Percentiles rank a stretch among this genome's conserved stretches.
Evolutionary conservation across 2,797 vertebrate species (phyloP).

Genomic region (Tadarida brasiliensis): DNA sequence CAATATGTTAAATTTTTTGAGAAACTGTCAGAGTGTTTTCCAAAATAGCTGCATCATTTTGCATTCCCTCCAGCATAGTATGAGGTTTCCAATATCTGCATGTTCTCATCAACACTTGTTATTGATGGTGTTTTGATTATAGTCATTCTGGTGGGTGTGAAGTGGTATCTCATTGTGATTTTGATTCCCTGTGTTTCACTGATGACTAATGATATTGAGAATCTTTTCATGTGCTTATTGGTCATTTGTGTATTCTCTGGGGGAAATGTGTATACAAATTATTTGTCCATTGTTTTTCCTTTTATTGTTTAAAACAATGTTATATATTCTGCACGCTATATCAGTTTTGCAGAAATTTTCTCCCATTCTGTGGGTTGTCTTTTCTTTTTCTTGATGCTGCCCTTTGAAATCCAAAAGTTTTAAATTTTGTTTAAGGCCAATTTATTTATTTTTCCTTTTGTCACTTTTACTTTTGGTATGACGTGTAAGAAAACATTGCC

Average conservation of each 20-base stretch:
- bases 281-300: background rate
- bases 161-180: background rate
- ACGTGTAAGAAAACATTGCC: background rate
- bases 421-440: background rate
- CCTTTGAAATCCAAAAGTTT: background rate
- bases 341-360: background rate
- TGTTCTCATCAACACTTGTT: background rate
- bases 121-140: background rate
- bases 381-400: background rate
- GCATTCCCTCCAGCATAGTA: background rate
- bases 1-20: background rate
- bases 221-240: background rate
- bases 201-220: background rate
- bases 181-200: background rate
- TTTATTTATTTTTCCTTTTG: background rate
- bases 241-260: background rate
- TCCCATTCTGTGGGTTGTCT: background rate
- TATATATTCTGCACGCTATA: background rate
- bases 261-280: background rate
- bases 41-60: background rate
- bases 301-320: background rate
- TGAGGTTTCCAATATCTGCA: background rate
- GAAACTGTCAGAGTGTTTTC: background rate
- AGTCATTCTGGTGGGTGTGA: background rate
- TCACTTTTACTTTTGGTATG: background rate